Evolutionary conservation across 2,797 vertebrate genomes (phyloP).

Genomic region (Chelon auratus): DNA sequence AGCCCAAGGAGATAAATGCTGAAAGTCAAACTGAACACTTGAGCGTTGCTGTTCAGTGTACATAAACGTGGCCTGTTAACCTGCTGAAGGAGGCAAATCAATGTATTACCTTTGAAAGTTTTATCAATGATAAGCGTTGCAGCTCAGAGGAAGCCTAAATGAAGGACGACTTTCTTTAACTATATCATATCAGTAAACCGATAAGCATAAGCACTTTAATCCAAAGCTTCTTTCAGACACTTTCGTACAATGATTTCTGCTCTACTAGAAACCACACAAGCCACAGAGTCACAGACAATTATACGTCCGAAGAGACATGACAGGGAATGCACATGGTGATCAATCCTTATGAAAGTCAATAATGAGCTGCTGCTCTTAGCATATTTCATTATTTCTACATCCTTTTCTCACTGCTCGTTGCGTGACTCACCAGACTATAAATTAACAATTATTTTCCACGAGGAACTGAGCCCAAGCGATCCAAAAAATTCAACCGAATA

Average conservation of each 20-base stretch:
- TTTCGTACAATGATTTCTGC: constrained; percentile 60
- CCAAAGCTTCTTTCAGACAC: constrained; percentile 55
- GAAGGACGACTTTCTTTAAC: constrained; percentile 56
- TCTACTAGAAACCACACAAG: constrained; percentile 42
- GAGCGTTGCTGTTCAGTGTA: constrained; percentile 25
- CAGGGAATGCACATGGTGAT: constrained; percentile 38
- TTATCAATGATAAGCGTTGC: constrained; percentile 67
- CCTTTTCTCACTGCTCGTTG: constrained; percentile 40
- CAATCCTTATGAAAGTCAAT: constrained; percentile 45
- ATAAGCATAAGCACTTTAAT: constrained; percentile 68
- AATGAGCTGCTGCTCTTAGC: constrained; percentile 35
- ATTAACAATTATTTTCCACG: constrained; percentile 46
- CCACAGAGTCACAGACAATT: constrained; percentile 38
- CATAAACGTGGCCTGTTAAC: constrained; percentile 64
- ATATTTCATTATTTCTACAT: constrained; percentile 64
- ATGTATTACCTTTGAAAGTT: constrained; percentile 63
- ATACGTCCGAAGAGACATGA: constrained; percentile 37
- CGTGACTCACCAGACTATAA: constrained; percentile 43
- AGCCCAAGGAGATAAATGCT: constrained; percentile 28
- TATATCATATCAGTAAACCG: constrained; percentile 59
- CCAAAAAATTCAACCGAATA: constrained; percentile 36
- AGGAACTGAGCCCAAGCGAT: constrained; percentile 40
- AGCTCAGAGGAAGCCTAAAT: constrained; percentile 59
- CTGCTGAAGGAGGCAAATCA: constrained; percentile 60
- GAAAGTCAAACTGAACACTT: constrained; percentile 38